Evolutionary conservation across 1,140 invertebrate genomes (phyloP).

Genomic region (Brachionus sp.): DNA sequence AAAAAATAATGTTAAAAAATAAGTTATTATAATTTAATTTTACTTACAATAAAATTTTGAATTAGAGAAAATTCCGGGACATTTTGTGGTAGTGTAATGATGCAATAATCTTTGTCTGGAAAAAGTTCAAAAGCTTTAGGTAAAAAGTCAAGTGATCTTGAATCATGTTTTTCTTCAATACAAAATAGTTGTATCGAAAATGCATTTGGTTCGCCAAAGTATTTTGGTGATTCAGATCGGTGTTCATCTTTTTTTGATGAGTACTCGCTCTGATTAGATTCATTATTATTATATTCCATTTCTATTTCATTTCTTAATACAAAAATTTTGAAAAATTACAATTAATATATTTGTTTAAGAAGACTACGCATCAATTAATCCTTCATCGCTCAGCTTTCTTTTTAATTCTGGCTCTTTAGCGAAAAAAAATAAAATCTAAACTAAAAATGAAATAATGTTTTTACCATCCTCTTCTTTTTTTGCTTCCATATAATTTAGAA

Average conservation of each 20-base stretch:
- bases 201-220: conserved; percentile 58
- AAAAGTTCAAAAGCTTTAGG: conserved; percentile 68
- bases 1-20: no score
- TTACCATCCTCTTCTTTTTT: conserved; percentile 46
- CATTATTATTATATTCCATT: neutral
- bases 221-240: conserved; percentile 48
- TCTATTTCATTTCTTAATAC: neutral
- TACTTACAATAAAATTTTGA: conserved; percentile 65
- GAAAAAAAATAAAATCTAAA: neutral
- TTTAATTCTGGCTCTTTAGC: neutral
- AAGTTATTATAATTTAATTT: no score
- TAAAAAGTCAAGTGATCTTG: conserved; percentile 62
- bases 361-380: neutral
- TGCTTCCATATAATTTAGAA: conserved; percentile 2
- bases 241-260: neutral
- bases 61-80: conserved; percentile 65
- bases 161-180: conserved; percentile 65
- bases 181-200: conserved; percentile 68
- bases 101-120: conserved; percentile 67
- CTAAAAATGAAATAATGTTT: neutral
- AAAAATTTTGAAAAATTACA: neutral
- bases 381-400: conserved; percentile 11
- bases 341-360: neutral
- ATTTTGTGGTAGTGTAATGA: conserved; percentile 66
- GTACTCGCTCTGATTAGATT: conserved; percentile 7